These are phyloP conservation scores for Tenebrio molitor DNA, from an alignment of 1,140 invertebrate species.

Conservation along the genomic window DNA sequence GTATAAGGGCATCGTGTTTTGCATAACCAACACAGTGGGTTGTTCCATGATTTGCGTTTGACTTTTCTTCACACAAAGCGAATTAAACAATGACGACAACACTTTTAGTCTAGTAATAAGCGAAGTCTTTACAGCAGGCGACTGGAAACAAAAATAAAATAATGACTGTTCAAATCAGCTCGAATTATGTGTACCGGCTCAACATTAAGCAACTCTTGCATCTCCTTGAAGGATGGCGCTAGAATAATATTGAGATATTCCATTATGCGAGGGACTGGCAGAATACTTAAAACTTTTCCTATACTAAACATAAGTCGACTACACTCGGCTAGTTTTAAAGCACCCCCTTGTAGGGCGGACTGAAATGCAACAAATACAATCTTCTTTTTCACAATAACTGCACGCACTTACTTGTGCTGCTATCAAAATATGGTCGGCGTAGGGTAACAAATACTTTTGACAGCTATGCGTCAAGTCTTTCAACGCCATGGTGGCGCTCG, in stretches of 20 bases:
- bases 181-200: slow-evolving; percentile 64
- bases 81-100: slow-evolving; percentile 78
- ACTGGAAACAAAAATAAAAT: slow-evolving; percentile 63
- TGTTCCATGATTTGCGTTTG: slow-evolving; percentile 63
- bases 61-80: slow-evolving; percentile 67
- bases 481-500: slow-evolving; percentile 86
- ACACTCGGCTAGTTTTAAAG: slow-evolving; percentile 75
- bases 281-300: slow-evolving; percentile 79
- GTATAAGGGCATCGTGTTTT: slow-evolving; percentile 74
- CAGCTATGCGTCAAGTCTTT: slow-evolving; percentile 89
- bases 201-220: slow-evolving; percentile 70
- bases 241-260: slow-evolving; percentile 79
- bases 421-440: slow-evolving; percentile 78
- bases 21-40: slow-evolving; percentile 71
- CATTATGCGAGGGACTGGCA: slow-evolving; percentile 76
- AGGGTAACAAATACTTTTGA: slow-evolving; percentile 77
- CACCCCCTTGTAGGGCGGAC: slow-evolving; percentile 68
- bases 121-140: slow-evolving; percentile 66
- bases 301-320: slow-evolving; percentile 83
- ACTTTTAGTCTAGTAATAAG: slow-evolving; percentile 75
- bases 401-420: slow-evolving; percentile 69
- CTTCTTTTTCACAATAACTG: not conserved
- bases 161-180: not conserved
- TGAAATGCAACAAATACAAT: slow-evolving; percentile 58
- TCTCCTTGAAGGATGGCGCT: slow-evolving; percentile 75